Conservation (phyloP, 2,888 invertebrate genomes). For the Eupithecia pulchellata region DNA sequence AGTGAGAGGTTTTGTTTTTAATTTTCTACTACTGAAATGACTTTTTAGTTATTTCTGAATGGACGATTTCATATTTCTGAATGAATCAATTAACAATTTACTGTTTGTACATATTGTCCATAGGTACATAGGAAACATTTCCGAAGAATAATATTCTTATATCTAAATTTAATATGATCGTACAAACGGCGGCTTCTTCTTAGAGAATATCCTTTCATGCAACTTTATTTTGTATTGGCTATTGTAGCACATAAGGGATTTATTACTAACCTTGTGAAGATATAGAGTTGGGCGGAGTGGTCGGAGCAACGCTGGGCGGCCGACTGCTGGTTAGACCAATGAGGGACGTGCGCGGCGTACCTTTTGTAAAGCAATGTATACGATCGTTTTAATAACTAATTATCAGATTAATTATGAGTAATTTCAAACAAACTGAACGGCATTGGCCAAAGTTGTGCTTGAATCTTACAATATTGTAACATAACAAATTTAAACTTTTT, state of each 20-base stretch:
- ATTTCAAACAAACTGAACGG: background rate
- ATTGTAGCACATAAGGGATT: background rate
- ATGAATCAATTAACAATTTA: too few species aligned
- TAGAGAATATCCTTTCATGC: too few species aligned
- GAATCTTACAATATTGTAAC: too few species aligned
- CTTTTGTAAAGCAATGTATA: slow-evolving; percentile 66
- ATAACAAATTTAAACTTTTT: too few species aligned
- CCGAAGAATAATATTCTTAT: too few species aligned
- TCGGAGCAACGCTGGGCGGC: slow-evolving; percentile 87
- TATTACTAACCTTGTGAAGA: slow-evolving; percentile 70
- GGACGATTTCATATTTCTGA: background rate
- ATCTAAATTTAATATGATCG: too few species aligned
- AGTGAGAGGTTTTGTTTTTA: background rate
- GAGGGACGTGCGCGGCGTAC: slow-evolving; percentile 92
- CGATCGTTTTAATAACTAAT: background rate
- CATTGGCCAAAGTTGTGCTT: background rate
- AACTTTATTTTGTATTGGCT: too few species aligned
- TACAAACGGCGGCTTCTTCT: too few species aligned
- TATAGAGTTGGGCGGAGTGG: slow-evolving; percentile 87
- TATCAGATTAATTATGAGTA: background rate
- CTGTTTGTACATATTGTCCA: too few species aligned
- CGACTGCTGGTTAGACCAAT: slow-evolving; percentile 92
- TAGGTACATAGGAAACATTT: too few species aligned
- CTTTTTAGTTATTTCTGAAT: too few species aligned
- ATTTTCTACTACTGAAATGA: too few species aligned